Evolutionary conservation across 53 echinoderm and acorn worm genomes (phyloP), one percentile per base, ranked within the genome.

Genomic region (Patiria pectinifera): DNA sequence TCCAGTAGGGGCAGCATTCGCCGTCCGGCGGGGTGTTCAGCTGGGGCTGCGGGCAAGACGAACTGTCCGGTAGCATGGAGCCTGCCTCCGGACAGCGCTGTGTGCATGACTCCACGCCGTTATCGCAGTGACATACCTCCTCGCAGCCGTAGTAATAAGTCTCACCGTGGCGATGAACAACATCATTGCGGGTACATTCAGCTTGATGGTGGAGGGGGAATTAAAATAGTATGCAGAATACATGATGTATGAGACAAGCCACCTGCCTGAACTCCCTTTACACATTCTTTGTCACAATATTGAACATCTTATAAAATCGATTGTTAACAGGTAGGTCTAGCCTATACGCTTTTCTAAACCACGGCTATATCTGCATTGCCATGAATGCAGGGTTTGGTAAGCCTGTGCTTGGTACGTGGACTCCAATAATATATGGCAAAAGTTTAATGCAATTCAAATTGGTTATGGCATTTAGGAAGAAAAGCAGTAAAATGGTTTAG

Each of bases 1-100:
- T 91, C 96, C 96, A 98, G 74, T 91, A 94, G 14, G 96, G 95
- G 76, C 98, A 98, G 80, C 98, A 98, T 59, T 99, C 99, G 4
- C 99, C 99, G 43, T 97, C 94, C 3, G 96, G 93, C 12, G 99
- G 97, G 18, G 87, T 69, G 43, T 95, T 91, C 45, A 99, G 83
- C 19, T 80, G 93, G 2, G 99, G 99, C 18, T 95, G 76, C 11
- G 99, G 99, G 72, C 99, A 99, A 3, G 99, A 95, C 18, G 93
- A 84, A 25, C 85, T 92, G 69, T 99, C 97, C 16, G 99, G 99
- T 0, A 96, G 94, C 97, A 99, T 95, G 46, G 92, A 79, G 18
- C 99, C 99, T 23, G 99, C 87, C 71, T 96, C 97, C 2, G 96
- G 96, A 66, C 97, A 99, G 15, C 96, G 84, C 13, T 94, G 93